A percentile compares a stretch with the other conserved stretches of the same genome.
phyloP scores from a whole-genome alignment of 2,113 vertebrate species.

The Protomyctophum bolini region DNA sequence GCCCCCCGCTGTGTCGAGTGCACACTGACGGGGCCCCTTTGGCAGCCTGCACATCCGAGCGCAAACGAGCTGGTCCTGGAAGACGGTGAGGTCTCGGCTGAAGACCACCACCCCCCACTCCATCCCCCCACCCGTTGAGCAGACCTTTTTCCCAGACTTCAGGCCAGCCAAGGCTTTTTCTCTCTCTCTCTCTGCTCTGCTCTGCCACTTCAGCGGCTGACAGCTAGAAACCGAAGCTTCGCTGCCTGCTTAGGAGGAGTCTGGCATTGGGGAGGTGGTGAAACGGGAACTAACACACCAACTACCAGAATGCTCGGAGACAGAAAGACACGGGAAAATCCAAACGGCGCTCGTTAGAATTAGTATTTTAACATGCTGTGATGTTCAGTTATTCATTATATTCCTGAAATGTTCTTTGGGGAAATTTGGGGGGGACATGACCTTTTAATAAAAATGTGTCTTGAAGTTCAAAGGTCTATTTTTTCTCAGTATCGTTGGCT shows the following conservation, averaged over 20 bases:
- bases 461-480: no score
- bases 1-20: constrained; percentile 65
- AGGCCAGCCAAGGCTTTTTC: constrained; percentile 72
- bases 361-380: no score
- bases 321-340: constrained; percentile 58
- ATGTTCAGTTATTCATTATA: no score
- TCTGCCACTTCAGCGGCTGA: constrained; percentile 50
- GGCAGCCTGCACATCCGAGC: constrained; percentile 70
- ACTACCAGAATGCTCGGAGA: constrained; percentile 60
- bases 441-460: no score
- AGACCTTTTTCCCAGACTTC: constrained; percentile 76
- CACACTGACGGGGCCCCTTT: constrained; percentile 75
- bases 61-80: constrained; percentile 76
- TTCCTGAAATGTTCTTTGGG: no score
- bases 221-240: constrained; percentile 65
- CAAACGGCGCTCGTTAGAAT: constrained; percentile 24
- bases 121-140: constrained; percentile 60
- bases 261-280: constrained; percentile 65
- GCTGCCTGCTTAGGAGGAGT: constrained; percentile 49
- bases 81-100: constrained; percentile 71
- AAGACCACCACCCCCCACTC: constrained; percentile 50
- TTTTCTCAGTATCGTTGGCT: no score
- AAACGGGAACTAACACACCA: constrained; percentile 44
- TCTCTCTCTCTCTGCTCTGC: constrained; percentile 63
- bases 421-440: no score